These are phyloP conservation scores for Gryllus longicercus DNA, from an alignment of 2,888 invertebrate genomes.

Conservation along the genomic window DNA sequence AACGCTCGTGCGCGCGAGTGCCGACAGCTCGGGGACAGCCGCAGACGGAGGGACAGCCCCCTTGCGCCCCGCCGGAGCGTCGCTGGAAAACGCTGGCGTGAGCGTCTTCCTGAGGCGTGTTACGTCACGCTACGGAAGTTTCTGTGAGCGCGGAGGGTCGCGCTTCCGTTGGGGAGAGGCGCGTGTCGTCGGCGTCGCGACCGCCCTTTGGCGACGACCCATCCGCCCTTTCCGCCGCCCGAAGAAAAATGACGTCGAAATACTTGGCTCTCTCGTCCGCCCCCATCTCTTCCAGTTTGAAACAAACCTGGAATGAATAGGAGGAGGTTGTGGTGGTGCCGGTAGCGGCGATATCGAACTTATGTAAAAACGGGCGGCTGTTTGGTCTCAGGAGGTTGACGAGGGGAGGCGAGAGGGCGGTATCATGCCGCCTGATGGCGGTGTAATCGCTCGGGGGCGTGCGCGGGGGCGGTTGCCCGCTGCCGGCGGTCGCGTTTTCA, in stretches of 20 bases:
- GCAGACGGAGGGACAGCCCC: background rate
- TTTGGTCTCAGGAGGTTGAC: background rate
- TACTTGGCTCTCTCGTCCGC: background rate
- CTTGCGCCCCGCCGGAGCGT: background rate
- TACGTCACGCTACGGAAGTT: background rate
- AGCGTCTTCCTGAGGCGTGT: background rate
- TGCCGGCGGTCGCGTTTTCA: background rate
- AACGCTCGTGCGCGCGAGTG: background rate
- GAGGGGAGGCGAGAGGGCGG: background rate
- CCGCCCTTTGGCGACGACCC: background rate
- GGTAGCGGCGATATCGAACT: background rate
- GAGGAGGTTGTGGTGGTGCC: too few species aligned
- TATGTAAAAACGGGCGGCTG: background rate
- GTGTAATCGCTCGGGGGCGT: background rate
- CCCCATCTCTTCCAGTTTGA: background rate
- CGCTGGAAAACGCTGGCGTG: background rate
- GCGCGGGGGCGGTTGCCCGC: background rate
- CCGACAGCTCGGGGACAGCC: background rate
- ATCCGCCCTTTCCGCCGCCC: background rate
- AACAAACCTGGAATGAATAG: background rate
- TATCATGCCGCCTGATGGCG: constrained; percentile 17
- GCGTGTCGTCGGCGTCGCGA: background rate
- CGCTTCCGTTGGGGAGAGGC: background rate
- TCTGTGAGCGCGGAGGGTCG: background rate
- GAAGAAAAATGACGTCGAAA: background rate